These are phyloP conservation scores for Mugil cephalus DNA, from an alignment of 2,113 vertebrate species.

Conservation along the genomic window DNA sequence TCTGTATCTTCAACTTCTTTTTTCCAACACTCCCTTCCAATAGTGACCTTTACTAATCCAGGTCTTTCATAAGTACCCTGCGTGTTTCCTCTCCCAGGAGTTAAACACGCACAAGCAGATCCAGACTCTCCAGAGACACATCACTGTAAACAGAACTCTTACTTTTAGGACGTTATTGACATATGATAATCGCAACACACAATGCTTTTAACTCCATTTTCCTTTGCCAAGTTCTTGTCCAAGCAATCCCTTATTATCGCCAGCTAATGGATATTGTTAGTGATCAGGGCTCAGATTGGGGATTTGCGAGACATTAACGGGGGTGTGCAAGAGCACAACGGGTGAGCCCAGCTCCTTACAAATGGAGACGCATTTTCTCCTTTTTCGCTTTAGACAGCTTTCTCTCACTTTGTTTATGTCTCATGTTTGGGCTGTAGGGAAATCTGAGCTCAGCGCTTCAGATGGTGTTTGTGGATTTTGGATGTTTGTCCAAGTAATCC, in stretches of 20 bases:
- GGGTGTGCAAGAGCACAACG: neutral
- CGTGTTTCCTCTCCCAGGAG: neutral
- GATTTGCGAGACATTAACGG: conserved; percentile 9
- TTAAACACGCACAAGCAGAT: neutral
- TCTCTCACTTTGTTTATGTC: conserved; percentile 25
- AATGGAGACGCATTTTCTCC: neutral
- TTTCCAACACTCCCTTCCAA: neutral
- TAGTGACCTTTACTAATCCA: neutral
- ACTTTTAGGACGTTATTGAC: conserved; percentile 22
- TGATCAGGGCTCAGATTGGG: conserved; percentile 22
- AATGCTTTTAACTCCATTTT: conserved; percentile 8
- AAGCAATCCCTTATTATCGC: conserved; percentile 19
- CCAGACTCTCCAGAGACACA: neutral
- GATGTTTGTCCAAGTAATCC: conserved; percentile 17
- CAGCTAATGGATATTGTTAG: conserved; percentile 18
- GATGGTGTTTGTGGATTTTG: conserved; percentile 43
- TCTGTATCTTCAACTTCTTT: neutral
- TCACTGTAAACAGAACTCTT: conserved; percentile 17
- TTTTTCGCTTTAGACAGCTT: neutral
- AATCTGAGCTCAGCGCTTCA: conserved; percentile 13
- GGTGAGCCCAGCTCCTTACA: neutral
- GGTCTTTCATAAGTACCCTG: neutral
- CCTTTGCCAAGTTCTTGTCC: conserved; percentile 32
- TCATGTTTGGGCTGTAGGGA: conserved; percentile 13
- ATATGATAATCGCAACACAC: neutral